Percentiles rank a stretch among this genome's conserved stretches.
Conservation (phyloP, 2,888 invertebrate species). For the Micropterix aruncella region DNA sequence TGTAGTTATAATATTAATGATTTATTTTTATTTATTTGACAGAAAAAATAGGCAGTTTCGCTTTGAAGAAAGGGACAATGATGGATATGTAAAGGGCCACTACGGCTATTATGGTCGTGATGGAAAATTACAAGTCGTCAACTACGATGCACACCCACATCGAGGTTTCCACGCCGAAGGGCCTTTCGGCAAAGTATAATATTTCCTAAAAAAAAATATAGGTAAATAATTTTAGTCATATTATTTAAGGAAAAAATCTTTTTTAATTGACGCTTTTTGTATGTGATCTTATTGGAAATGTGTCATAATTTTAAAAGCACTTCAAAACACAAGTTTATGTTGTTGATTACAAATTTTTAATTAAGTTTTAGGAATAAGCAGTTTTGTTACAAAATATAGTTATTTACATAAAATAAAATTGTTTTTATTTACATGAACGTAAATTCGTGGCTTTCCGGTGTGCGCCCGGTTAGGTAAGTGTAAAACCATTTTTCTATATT, state of each 20-base stretch:
- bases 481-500: slow-evolving; percentile 52
- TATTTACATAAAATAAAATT: slow-evolving; percentile 20
- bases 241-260: no score
- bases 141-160: slow-evolving; percentile 59
- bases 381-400: no score
- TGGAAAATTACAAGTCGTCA: slow-evolving; percentile 62
- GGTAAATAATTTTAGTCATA: no score
- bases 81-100: slow-evolving; percentile 64
- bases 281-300: no score
- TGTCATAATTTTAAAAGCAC: no score
- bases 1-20: slow-evolving; percentile 5
- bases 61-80: slow-evolving; percentile 61
- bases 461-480: slow-evolving; percentile 21
- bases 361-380: no score
- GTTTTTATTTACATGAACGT: slow-evolving; percentile 16
- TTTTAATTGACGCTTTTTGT: no score
- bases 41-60: slow-evolving; percentile 72
- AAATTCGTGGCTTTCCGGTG: slow-evolving; percentile 19
- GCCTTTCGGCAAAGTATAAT: slow-evolving; percentile 11
- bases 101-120: slow-evolving; percentile 67
- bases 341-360: no score
- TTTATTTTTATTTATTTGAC: slow-evolving; percentile 17
- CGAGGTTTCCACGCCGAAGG: slow-evolving; percentile 51
- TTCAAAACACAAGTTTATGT: no score
- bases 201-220: no score